Evolutionary conservation across 1,140 invertebrate genomes (phyloP).

Genomic region (Ostrea denselamellosa): DNA sequence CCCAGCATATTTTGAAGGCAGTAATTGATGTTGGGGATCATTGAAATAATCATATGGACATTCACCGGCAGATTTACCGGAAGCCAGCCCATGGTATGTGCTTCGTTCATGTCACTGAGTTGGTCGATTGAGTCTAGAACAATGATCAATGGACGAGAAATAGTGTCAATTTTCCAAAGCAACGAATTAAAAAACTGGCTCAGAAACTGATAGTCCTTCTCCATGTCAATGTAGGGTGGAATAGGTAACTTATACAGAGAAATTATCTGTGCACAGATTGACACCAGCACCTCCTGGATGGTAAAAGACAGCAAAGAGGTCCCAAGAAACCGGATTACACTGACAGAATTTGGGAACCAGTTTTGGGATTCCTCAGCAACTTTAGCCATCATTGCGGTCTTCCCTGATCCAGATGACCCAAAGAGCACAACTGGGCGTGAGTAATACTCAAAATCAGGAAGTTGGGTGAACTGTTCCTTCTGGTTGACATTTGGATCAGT

Average conservation of each 20-base stretch:
- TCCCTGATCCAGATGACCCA: constrained; percentile 68
- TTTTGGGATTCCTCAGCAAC: constrained; percentile 53
- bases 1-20: constrained; percentile 54
- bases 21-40: constrained; percentile 62
- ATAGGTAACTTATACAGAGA: constrained; percentile 48
- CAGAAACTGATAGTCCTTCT: constrained; percentile 61
- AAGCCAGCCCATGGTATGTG: constrained; percentile 71
- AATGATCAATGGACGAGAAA: constrained; percentile 65
- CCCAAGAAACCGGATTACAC: constrained; percentile 68
- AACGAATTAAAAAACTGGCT: constrained; percentile 58
- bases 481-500: constrained; percentile 57
- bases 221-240: constrained; percentile 55
- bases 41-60: constrained; percentile 85
- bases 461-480: constrained; percentile 50
- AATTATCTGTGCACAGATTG: constrained; percentile 62
- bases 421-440: constrained; percentile 64
- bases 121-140: constrained; percentile 76
- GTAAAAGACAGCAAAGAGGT: constrained; percentile 58
- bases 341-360: constrained; percentile 61
- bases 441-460: constrained; percentile 46
- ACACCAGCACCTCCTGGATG: constrained; percentile 59
- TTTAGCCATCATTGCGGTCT: constrained; percentile 67
- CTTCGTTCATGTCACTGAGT: constrained; percentile 61
- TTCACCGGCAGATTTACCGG: constrained; percentile 67
- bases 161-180: constrained; percentile 53